These are phyloP conservation scores for Ctenoplectra terminalis DNA, from an alignment of 1,140 invertebrate species.

Conservation along the genomic window DNA sequence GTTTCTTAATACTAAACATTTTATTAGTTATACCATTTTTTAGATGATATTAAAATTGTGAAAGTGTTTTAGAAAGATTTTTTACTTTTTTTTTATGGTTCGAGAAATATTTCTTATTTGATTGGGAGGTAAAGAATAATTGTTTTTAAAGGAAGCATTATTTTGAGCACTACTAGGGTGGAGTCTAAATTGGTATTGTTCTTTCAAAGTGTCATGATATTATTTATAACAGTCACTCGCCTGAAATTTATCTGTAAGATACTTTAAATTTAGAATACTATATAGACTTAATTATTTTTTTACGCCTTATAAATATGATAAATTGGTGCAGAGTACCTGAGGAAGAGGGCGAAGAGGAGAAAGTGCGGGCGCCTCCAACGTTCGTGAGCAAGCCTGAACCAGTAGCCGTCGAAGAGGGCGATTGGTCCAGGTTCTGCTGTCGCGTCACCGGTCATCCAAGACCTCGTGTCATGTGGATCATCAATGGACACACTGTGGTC, in stretches of 20 bases:
- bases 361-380: constrained; percentile 90
- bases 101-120: no score
- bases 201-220: no score
- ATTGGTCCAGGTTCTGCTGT: constrained; percentile 96
- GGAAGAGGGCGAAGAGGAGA: constrained; percentile 88
- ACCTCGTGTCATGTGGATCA: constrained; percentile 97
- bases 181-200: no score
- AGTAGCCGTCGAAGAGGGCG: constrained; percentile 94
- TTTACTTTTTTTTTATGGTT: background rate
- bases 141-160: no score
- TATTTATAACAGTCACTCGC: no score
- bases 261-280: no score
- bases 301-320: no score
- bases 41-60: background rate
- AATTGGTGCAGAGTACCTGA: constrained; percentile 86
- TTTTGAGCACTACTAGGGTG: no score
- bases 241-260: no score
- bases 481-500: constrained; percentile 97
- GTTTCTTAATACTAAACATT: no score
- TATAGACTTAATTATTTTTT: no score
- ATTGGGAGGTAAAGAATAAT: background rate
- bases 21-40: no score
- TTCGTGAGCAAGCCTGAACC: constrained; percentile 97
- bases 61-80: background rate
- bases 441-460: constrained; percentile 96